These are phyloP conservation scores for Epinephelus moara DNA, from an alignment of 2,113 vertebrate species.

Conservation along the genomic window DNA sequence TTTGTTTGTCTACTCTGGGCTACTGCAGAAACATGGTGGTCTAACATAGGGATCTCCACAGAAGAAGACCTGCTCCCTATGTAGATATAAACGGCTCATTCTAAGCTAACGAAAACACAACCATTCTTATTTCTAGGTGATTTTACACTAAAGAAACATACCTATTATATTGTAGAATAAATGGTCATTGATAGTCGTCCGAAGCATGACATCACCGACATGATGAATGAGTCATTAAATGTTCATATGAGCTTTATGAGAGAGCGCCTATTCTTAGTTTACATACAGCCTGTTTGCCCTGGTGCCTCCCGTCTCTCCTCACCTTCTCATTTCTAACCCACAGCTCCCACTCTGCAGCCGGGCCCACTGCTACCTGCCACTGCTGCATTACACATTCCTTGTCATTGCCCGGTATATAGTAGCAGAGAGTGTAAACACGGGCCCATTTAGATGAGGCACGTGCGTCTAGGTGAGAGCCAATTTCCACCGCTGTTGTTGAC, in stretches of 20 bases:
- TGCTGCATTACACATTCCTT: conserved; percentile 39
- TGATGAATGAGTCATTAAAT: conserved; percentile 22
- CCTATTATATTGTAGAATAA: neutral
- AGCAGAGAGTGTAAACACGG: conserved; percentile 56
- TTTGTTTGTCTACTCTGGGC: no score
- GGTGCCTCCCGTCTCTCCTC: conserved; percentile 55
- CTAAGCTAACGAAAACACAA: no score
- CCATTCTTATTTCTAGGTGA: no score
- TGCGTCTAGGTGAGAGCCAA: conserved; percentile 55
- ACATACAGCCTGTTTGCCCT: neutral
- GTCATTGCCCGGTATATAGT: conserved; percentile 38
- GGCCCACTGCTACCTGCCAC: conserved; percentile 36
- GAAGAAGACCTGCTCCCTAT: no score
- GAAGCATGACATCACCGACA: neutral
- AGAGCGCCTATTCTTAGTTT: conserved; percentile 10
- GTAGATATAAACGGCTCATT: no score
- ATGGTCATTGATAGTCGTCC: neutral
- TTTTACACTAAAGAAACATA: no score
- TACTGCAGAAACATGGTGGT: no score
- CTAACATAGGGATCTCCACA: no score
- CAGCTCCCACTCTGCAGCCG: neutral
- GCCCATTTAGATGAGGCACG: conserved; percentile 55
- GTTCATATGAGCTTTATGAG: neutral
- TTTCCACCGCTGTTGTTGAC: conserved; percentile 66
- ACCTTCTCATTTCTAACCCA: conserved; percentile 49